Evolutionary conservation across 2,113 vertebrate genomes (phyloP), one percentile per base, ranked within the genome.

Genomic region (Microcebus griseorufus): DNA sequence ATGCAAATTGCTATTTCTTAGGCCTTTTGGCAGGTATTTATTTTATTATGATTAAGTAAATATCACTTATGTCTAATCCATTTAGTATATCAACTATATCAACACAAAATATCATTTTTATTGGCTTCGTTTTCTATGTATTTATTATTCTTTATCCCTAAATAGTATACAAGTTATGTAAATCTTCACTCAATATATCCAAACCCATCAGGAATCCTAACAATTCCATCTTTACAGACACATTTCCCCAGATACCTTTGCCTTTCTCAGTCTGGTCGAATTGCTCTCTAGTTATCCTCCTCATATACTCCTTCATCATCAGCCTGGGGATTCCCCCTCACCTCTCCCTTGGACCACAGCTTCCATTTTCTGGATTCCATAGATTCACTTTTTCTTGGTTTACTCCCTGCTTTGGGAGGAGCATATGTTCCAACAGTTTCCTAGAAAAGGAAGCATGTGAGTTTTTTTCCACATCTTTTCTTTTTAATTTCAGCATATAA

Each of bases 81-180:
- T 39, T 4, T 70, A 65, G 9, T n/a, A 51, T 39, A 75, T 22
- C 17, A 53, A 62, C 16, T 85, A 69, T 93, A 84, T 32, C 58
- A 39, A 25, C 32, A 83, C 76, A 91, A 95, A 91, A 84, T 73
- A 78, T 25, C 81, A 32, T 25, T 82, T 94, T 55, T 78, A 84
- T 48, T 65, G 34, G 10, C 4, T 55, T 65, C 78, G 20, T 23
- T 82, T 42, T 80, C 60, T 93, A 45, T 64, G 20, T 62, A 72
- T 45, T 90, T 29, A 67, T 90, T 16, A 67, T 34, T 48, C 32
- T 42, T 85, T 11, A 58, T 89, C 4, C n/a, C 39, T 65, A 67
- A 67, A 90, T 12, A 85, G 22, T n/a, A 7, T 2, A 17, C 18
- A 25, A 53, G 5, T 80, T 90, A 62, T 62, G 3, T 48, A 70